phyloP scores from a whole-genome alignment of 2,113 vertebrate species.

The Caloenas nicobarica region DNA sequence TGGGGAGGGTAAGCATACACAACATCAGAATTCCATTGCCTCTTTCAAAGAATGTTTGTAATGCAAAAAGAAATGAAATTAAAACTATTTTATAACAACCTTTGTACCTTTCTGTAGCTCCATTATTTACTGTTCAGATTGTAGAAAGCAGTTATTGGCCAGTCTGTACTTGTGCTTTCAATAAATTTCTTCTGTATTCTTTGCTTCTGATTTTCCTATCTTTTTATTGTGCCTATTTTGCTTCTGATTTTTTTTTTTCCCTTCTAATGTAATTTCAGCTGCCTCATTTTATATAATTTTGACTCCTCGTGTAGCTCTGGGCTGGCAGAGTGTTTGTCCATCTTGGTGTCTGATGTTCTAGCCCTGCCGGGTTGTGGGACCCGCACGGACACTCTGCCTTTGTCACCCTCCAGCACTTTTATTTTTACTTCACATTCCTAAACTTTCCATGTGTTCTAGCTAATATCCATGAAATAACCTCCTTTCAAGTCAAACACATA shows the following conservation, averaged over 20 bases:
- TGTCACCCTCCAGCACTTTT: slow-evolving; percentile 17
- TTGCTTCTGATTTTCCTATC: slow-evolving; percentile 60
- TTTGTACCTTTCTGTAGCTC: slow-evolving; percentile 74
- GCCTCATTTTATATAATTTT: slow-evolving; percentile 24
- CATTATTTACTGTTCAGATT: slow-evolving; percentile 71
- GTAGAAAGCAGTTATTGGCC: slow-evolving; percentile 71
- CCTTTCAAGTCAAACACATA: not conserved
- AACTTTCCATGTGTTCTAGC: slow-evolving; percentile 50
- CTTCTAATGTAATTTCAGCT: slow-evolving; percentile 37
- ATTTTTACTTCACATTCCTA: slow-evolving; percentile 38
- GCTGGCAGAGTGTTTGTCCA: not conserved
- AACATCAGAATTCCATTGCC: slow-evolving; percentile 71
- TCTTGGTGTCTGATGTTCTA: not conserved
- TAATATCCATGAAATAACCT: slow-evolving; percentile 55
- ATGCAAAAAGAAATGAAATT: slow-evolving; percentile 74
- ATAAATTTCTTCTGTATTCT: slow-evolving; percentile 81
- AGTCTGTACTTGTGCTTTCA: slow-evolving; percentile 79
- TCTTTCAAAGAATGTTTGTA: slow-evolving; percentile 73
- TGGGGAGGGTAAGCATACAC: slow-evolving; percentile 47
- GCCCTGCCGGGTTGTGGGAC: no score
- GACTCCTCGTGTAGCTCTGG: not conserved
- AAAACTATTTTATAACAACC: slow-evolving; percentile 80
- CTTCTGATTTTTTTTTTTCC: slow-evolving; percentile 6
- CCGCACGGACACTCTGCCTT: not conserved
- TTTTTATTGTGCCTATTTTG: slow-evolving; percentile 60